Base-by-base conservation (phyloP, 2,113 vertebrate species). In the Aptenodytes patagonicus region DNA sequence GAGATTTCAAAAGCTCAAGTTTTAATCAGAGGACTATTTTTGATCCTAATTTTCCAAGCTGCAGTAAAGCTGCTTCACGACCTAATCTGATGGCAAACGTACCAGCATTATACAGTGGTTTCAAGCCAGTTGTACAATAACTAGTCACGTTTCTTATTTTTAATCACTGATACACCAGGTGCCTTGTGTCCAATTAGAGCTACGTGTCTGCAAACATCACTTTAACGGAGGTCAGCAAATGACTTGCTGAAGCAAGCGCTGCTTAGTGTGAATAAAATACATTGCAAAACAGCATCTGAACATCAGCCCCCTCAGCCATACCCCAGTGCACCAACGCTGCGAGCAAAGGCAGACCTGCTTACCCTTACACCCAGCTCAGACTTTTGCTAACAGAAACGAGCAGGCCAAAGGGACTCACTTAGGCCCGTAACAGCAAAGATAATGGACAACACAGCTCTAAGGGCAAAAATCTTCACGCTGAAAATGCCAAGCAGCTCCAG, bases 1-100 rank as follows among this genome's bases (percentile, higher is more conserved):
- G 95, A 93, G 96, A 95, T 92, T 96, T 94, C 87, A 85, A 44
- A 86, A 94, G 71, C 92, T 83, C 58, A 94, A 95, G 90, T 97
- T 95, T 96, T 96, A 96, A 96, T 93, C 90, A 97, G 71, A 83
- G 82, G 51, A 86, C 96, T 96, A 95, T 94, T 95, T 97, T 93
- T 92, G 85, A 86, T 83, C 52, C 51, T 94, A 22, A 94, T 94
- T 97, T 96, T 89, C 79, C 60, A 86, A 87, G 86, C 83, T 83
- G 76, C 90, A 92, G 79, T 68, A 94, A 93, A 94, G 88, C 88
- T 92, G 68, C 92, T 88, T 80, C 72, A 51, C 81, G 94, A 94
- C 94, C 92, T 87, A 89, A 93, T 95, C 92, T 68, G 88, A 92
- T 7, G 21, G 68, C 68, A 92, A 93, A 86, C 5, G 20, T 21